Conservation (phyloP, 2,797 vertebrate genomes). For the Mus caroli region DNA sequence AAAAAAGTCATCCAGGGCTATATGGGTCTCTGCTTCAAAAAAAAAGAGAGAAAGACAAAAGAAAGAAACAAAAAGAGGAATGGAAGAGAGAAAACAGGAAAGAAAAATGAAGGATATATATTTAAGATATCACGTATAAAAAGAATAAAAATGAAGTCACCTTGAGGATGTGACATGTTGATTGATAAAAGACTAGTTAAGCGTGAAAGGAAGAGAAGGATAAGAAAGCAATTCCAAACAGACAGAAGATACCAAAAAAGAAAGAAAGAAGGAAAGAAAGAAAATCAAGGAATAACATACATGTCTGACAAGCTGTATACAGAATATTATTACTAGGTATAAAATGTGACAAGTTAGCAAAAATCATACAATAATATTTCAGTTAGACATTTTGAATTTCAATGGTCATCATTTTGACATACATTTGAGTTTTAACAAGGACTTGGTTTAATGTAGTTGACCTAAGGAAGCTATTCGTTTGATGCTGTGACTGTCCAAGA, state of each 20-base stretch:
- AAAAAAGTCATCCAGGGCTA: neutral
- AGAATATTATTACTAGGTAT: conserved; percentile 39
- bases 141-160: conserved; percentile 34
- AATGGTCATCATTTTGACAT: conserved; percentile 6
- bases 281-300: conserved; percentile 5
- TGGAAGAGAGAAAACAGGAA: neutral
- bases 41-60: neutral
- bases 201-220: neutral
- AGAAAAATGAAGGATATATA: neutral
- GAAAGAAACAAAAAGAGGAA: neutral
- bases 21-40: neutral
- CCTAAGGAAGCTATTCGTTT: conserved; percentile 24
- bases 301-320: conserved; percentile 12
- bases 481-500: neutral
- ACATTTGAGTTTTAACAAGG: conserved; percentile 22
- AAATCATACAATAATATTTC: conserved; percentile 14
- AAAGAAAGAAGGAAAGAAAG: too few relatives aligned
- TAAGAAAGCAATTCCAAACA: conserved; percentile 19
- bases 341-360: conserved; percentile 45
- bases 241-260: neutral
- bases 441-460: neutral
- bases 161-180: conserved; percentile 10
- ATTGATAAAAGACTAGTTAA: conserved; percentile 31
- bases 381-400: conserved; percentile 45
- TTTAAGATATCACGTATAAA: neutral